Percentiles rank a stretch among this genome's conserved stretches.
phyloP scores from a whole-genome alignment of 2,113 vertebrate species.

The Turnix velox region DNA sequence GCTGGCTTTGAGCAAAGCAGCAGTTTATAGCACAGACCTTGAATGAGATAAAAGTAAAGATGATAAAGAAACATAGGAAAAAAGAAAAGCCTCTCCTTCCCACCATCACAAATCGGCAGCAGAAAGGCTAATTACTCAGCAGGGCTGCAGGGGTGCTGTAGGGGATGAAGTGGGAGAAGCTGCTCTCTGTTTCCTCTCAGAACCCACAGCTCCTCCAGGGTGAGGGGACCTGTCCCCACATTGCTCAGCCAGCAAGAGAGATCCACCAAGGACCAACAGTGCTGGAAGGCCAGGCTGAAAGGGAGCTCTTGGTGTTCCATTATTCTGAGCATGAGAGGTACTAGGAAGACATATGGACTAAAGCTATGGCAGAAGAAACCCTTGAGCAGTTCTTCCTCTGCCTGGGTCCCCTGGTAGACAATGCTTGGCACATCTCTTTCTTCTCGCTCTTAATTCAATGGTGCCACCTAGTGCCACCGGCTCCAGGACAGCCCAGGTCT shows the following conservation, averaged over 20 bases:
- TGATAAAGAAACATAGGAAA: neutral
- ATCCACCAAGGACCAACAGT: too few relatives aligned
- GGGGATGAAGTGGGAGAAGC: neutral
- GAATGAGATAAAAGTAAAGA: neutral
- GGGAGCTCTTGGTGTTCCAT: accelerated
- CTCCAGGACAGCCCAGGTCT: accelerated
- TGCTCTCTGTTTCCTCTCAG: accelerated
- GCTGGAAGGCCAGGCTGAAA: accelerated
- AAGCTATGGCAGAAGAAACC: neutral
- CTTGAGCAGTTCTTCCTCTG: too few relatives aligned
- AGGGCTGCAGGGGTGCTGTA: accelerated
- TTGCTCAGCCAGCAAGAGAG: accelerated
- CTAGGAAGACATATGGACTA: accelerated
- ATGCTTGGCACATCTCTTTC: accelerated
- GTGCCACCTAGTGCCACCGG: conserved; percentile 33
- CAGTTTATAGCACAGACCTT: accelerated
- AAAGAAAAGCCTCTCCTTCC: neutral
- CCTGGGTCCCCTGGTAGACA: accelerated
- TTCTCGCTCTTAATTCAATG: neutral
- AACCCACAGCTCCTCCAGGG: neutral
- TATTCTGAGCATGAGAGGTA: accelerated
- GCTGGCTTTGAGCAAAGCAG: neutral
- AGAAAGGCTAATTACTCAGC: neutral
- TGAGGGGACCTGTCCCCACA: neutral
- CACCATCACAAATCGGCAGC: neutral